These are phyloP conservation scores for Anguilla japonica DNA, from an alignment of 2,113 vertebrate genomes.

Conservation along the genomic window DNA sequence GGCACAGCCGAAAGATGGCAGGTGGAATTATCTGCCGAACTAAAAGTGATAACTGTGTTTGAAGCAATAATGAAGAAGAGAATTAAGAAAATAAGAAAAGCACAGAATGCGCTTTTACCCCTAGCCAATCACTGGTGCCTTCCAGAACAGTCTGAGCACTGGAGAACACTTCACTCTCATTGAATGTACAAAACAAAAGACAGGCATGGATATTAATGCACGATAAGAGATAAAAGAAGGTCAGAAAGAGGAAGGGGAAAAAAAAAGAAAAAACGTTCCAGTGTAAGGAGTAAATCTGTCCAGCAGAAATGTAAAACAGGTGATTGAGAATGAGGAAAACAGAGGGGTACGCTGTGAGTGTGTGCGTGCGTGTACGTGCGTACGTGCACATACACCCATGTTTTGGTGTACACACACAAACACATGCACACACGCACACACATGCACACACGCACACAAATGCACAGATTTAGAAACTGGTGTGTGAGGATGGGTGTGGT, in stretches of 20 bases:
- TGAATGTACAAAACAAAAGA: background rate
- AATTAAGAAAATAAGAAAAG: too few species aligned
- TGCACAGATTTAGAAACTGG: background rate
- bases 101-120: too few species aligned
- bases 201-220: background rate
- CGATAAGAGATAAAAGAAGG: background rate
- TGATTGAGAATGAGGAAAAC: background rate
- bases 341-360: background rate
- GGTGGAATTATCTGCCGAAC: background rate
- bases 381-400: too few species aligned
- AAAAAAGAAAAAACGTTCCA: background rate
- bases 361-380: too few species aligned
- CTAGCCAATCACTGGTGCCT: background rate
- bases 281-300: background rate
- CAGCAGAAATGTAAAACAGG: background rate
- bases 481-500: conserved; percentile 53
- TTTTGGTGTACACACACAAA: too few species aligned
- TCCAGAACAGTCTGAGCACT: background rate
- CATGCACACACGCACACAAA: background rate
- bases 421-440: too few species aligned
- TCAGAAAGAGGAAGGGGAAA: background rate
- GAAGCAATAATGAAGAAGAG: too few species aligned
- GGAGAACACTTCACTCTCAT: background rate
- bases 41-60: background rate
- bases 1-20: background rate